phyloP scores from a whole-genome alignment of 2,888 invertebrate genomes.

The Thereva nobilitata region DNA sequence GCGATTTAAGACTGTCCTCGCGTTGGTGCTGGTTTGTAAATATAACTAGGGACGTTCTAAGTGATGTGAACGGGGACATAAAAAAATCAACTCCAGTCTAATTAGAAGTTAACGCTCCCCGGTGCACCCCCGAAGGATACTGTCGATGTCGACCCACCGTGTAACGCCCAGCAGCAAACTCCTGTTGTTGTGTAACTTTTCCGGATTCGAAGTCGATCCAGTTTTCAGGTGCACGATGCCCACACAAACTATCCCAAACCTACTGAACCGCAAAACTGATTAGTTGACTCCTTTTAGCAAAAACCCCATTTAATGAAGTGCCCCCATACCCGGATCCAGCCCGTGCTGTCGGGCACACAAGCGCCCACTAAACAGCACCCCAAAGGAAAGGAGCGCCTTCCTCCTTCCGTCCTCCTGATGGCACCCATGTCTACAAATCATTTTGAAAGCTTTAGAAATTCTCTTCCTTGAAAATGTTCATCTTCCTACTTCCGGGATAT shows the following conservation, averaged over 20 bases:
- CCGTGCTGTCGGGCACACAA: not conserved
- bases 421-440: conserved; percentile 46
- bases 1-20: too few relatives aligned
- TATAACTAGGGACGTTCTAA: too few relatives aligned
- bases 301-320: conserved; percentile 27
- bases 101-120: too few relatives aligned
- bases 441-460: conserved; percentile 50
- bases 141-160: too few relatives aligned
- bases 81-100: too few relatives aligned
- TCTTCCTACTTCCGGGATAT: conserved; percentile 60
- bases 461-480: conserved; percentile 59
- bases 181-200: not conserved
- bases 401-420: conserved; percentile 40
- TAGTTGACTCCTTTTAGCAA: conserved; percentile 10
- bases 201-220: conserved; percentile 9
- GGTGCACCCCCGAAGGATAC: too few relatives aligned
- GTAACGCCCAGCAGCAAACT: too few relatives aligned
- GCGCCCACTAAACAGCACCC: not conserved
- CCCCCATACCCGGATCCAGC: conserved; percentile 8
- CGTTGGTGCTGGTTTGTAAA: too few relatives aligned
- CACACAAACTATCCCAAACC: conserved; percentile 2
- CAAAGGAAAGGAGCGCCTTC: conserved; percentile 3
- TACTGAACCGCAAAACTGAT: conserved; percentile 35
- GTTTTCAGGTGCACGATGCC: not conserved
- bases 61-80: too few relatives aligned